Conservation (phyloP, 2,888 invertebrate species). For the Xestobium rufovillosum region DNA sequence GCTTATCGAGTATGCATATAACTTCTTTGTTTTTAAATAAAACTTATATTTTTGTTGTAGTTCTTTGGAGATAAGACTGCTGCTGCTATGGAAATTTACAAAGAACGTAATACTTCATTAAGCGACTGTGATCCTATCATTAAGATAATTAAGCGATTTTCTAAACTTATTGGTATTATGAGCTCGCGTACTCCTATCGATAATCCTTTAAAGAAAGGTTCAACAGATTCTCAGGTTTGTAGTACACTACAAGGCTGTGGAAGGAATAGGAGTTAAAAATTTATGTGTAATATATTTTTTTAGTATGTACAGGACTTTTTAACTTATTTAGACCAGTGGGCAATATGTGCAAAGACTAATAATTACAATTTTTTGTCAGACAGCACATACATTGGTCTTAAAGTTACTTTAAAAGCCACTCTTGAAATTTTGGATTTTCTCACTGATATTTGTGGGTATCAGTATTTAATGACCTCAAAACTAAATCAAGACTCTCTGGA, state of each 20-base stretch:
- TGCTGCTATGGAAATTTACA: conserved; percentile 9
- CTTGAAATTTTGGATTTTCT: background rate
- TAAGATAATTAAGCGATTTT: background rate
- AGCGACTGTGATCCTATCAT: background rate
- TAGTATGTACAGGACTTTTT: background rate
- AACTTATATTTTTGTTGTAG: conserved; percentile 1
- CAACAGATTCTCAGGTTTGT: too few species aligned
- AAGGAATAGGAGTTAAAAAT: background rate
- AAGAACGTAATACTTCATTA: background rate
- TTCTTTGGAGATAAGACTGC: conserved; percentile 11
- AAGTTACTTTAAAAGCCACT: background rate
- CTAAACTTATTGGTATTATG: background rate
- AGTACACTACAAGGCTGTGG: too few species aligned
- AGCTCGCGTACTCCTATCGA: background rate
- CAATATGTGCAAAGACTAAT: background rate
- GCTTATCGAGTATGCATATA: conserved; percentile 11
- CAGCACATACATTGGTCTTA: background rate
- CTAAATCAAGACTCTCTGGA: too few species aligned
- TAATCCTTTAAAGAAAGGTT: background rate
- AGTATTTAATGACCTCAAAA: too few species aligned
- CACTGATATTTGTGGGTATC: too few species aligned
- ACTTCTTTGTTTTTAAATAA: background rate
- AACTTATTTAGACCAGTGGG: background rate
- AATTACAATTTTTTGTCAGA: background rate
- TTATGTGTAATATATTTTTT: background rate